Percentiles rank a stretch among this genome's conserved stretches.
Evolutionary conservation across 2,113 vertebrate genomes (phyloP).

Genomic region (Chionis minor): DNA sequence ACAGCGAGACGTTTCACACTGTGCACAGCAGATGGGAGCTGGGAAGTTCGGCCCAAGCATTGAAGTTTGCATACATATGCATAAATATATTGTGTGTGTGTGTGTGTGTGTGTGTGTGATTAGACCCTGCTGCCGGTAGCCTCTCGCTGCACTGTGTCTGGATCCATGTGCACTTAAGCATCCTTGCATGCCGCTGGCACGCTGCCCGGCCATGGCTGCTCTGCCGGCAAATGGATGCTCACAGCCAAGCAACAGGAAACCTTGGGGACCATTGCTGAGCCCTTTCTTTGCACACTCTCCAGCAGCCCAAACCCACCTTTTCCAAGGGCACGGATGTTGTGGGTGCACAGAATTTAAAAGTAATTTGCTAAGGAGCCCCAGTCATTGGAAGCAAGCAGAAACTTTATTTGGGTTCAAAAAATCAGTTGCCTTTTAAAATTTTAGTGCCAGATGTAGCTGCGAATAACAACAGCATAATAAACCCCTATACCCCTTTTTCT

Average conservation of each 20-base stretch:
- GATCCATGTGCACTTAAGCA: neutral
- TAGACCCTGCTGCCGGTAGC: neutral
- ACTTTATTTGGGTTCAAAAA: neutral
- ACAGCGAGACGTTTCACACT: slow-evolving; percentile 6
- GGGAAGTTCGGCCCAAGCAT: neutral
- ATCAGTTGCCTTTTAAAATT: neutral
- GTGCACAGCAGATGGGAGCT: slow-evolving; percentile 53
- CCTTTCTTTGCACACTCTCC: neutral
- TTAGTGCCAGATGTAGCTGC: neutral
- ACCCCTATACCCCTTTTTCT: neutral
- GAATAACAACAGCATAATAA: neutral
- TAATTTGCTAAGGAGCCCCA: neutral
- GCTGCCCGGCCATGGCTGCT: fast-evolving
- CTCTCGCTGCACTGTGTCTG: neutral
- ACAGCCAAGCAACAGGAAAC: fast-evolving
- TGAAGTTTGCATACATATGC: neutral
- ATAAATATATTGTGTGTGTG: neutral
- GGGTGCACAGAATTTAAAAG: neutral
- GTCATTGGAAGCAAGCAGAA: neutral
- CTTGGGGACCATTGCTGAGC: neutral
- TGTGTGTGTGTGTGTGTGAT: neutral
- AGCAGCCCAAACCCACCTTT: neutral
- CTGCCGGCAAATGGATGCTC: neutral
- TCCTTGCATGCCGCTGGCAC: neutral
- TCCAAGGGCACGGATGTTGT: neutral